Conservation (phyloP, 2,888 invertebrate genomes). For the Melinopterus prodromus region DNA sequence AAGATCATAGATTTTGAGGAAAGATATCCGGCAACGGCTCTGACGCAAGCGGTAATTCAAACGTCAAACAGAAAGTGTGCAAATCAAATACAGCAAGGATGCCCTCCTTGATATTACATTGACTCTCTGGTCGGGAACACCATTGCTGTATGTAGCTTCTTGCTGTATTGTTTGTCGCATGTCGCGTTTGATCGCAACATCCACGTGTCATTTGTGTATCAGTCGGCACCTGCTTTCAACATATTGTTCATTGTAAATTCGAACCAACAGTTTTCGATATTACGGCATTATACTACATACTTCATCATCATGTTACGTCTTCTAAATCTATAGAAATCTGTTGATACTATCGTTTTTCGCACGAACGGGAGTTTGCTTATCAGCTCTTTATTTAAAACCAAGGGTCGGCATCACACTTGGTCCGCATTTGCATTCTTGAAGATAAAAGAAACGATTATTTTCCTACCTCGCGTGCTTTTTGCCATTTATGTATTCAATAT, state of each 20-base stretch:
- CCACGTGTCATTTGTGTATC: conserved; percentile 41
- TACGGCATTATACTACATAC: not conserved
- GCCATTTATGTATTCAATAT: not conserved
- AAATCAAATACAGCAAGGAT: not conserved
- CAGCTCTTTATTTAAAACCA: conserved; percentile 5
- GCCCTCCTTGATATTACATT: not conserved
- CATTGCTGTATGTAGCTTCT: not conserved
- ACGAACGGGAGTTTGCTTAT: conserved; percentile 31
- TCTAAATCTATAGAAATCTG: conserved; percentile 45
- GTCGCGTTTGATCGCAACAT: not conserved
- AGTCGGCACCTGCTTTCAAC: conserved; percentile 56
- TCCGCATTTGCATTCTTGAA: too few species aligned
- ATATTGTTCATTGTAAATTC: conserved; percentile 30
- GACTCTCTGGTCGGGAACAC: not conserved
- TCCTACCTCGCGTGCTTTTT: conserved; percentile 20
- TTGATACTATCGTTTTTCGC: conserved; percentile 44
- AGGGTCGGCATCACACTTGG: too few species aligned
- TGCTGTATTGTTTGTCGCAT: not conserved
- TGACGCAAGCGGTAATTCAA: not conserved
- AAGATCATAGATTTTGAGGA: not conserved
- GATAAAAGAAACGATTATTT: too few species aligned
- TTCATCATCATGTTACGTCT: not conserved
- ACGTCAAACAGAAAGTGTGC: not conserved
- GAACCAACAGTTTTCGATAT: conserved; percentile 49
- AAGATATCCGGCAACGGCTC: not conserved